Base-by-base conservation (phyloP, 2,113 vertebrate genomes). In the Lates calcarifer region DNA sequence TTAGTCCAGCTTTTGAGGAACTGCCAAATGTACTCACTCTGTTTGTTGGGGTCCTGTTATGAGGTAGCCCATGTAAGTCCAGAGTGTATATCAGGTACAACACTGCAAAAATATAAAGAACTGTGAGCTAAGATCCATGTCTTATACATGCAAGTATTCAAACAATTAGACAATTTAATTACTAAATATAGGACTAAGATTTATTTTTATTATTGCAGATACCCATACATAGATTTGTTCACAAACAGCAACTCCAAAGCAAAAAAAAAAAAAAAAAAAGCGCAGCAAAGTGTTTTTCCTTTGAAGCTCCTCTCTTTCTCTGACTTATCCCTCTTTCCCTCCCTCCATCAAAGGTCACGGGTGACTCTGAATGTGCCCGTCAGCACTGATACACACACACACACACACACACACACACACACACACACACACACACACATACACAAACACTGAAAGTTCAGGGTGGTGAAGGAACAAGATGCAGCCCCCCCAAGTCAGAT, bases 331-430 rank as follows among this genome's bases (percentile, higher is more conserved):
- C 39, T 22, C 66, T 64, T 53, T 74, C 28, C 39, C 39, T 74
- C 55, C 26, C 51, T 80, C n/a, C 63, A 49, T 71, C 66, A 86
- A 76, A 90, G 89, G 88, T 93, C 87, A 92, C n/a, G 28, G 60
- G 41, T 85, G 79, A 87, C 82, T 70, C 79, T 77, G 72, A 89
- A 77, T 87, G 81, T 83, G 79, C 29, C 66, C 53, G 77, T 90
- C 83, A 89, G 71, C 73, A 66, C 61, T 66, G 39, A 62, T 12
- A 79, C 64, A 60, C 61, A 58, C 74, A 53, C 57, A 51, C 69
- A 55, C 47, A 63, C 28, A 53, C 3, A 63, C 39, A 64, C 64
- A 60, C 74, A 51, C 56, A 60, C 73, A 53, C 45, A 66, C 31
- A 51, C 3, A 63, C 60, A 55, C 22, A 58, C 67, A 58, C 31